Percentiles rank a stretch among this genome's conserved stretches.
phyloP scores from a whole-genome alignment of 2,888 invertebrate genomes.

The Lingula anatina region DNA sequence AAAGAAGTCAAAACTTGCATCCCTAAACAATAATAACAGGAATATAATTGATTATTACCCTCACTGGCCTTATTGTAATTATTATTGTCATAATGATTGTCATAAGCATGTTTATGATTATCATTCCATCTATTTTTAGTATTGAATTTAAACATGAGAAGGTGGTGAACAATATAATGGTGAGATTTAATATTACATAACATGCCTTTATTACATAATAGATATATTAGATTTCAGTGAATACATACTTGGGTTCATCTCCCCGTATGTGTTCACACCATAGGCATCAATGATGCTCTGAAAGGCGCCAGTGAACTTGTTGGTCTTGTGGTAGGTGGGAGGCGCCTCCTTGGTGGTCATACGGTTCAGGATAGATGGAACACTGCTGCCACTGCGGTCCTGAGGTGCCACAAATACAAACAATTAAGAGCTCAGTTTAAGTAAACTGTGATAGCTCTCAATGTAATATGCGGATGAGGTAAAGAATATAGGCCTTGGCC shows the following conservation, averaged over 20 bases:
- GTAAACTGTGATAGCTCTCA: no score
- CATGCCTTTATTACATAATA: not conserved
- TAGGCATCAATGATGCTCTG: conserved; percentile 95
- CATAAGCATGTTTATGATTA: not conserved
- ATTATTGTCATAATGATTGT: not conserved
- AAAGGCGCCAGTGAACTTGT: conserved; percentile 94
- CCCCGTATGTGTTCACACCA: conserved; percentile 91
- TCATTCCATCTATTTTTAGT: not conserved
- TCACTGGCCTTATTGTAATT: not conserved
- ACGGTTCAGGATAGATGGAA: conserved; percentile 93
- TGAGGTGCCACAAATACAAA: no score
- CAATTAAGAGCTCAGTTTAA: no score
- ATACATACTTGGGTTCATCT: conserved; percentile 83
- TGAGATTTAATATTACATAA: no score
- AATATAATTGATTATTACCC: not conserved
- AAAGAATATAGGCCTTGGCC: no score
- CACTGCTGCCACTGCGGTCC: conserved; percentile 65
- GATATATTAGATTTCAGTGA: not conserved
- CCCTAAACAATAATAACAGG: no score
- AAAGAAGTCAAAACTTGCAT: no score
- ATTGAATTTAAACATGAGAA: no score
- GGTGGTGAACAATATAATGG: not conserved
- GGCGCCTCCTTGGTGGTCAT: conserved; percentile 81
- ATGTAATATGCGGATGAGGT: no score
- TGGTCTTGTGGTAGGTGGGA: conserved; percentile 94